Conservation (phyloP, 1,140 invertebrate species). For the Mercenaria mercenaria region DNA sequence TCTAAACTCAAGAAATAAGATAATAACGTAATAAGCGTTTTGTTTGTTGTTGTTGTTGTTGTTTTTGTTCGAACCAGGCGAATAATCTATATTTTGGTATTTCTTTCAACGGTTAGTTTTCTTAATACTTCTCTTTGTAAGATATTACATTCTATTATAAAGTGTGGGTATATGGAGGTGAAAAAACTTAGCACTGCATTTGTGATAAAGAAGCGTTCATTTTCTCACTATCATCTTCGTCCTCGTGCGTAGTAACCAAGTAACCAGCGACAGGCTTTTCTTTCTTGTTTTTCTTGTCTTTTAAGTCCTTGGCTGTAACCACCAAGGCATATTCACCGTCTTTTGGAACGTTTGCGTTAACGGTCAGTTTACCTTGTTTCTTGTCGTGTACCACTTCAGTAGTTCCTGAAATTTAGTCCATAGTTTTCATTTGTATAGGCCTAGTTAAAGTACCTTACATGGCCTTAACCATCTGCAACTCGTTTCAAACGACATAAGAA, state of each 20-base stretch:
- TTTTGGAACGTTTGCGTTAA: slow-evolving; percentile 4
- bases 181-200: no score
- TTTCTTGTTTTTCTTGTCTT: neutral
- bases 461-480: neutral
- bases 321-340: slow-evolving; percentile 16
- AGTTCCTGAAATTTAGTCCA: neutral
- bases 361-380: neutral
- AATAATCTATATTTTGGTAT: no score
- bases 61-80: no score
- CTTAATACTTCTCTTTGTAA: no score
- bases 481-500: neutral
- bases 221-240: slow-evolving; percentile 24
- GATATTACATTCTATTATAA: no score
- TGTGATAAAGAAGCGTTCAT: no score
- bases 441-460: neutral
- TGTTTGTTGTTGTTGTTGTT: no score
- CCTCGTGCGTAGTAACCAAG: slow-evolving; percentile 1
- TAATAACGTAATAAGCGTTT: no score
- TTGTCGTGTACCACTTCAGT: slow-evolving; percentile 9
- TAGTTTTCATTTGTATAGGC: neutral
- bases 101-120: no score
- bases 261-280: slow-evolving; percentile 18
- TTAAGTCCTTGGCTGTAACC: neutral
- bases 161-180: no score
- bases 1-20: no score